Base-by-base conservation (phyloP, 2,888 invertebrate species). In the Ptychoptera albimana region DNA sequence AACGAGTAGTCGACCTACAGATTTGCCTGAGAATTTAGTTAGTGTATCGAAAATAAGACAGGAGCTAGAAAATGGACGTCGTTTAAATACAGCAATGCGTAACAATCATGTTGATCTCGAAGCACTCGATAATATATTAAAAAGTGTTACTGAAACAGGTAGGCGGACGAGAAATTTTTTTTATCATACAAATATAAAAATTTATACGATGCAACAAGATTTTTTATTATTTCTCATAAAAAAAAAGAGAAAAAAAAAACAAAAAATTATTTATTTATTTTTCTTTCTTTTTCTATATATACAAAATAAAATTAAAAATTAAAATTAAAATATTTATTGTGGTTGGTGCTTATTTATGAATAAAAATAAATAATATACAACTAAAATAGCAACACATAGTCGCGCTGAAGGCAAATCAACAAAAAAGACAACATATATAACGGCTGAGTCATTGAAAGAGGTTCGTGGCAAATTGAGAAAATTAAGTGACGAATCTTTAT, bases 401-500 rank as follows among this genome's bases (percentile, higher is more conserved):
- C 3, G 23, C 3, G 23, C 23, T 23, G 23, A 23, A 23, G 23
- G 23, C 23, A 23, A 23, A 34, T 40, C 42, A 11, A 23, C 36
- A 8, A 46, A 47, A 23, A 48, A 49, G 31, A 34, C 49, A 8
- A 36, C 70, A 3, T 75, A 75, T 50, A 67, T 76, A 7, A 75
- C 75, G 1, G 74, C 73, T 4, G 75, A 75, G 48, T 72, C 73
- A 1, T 55, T 76, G 39, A 70, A 74, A 51, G 74, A 73, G 58
- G 73, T 75, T 10, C 66, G 71, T 47, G 73, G 70, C n/a, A 66
- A 71, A 46, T 54, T 76, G 15, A 66, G 73, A 51, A 69, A 70
- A 47, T 64, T 73, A 2, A 70, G 67, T 43, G 62, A 65, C 51
- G 64, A 64, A 47, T 69, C 70, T 8, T 63, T 71, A 8, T 65